Conservation (phyloP, 2,797 vertebrate genomes). For the Argyrosomus regius region DNA sequence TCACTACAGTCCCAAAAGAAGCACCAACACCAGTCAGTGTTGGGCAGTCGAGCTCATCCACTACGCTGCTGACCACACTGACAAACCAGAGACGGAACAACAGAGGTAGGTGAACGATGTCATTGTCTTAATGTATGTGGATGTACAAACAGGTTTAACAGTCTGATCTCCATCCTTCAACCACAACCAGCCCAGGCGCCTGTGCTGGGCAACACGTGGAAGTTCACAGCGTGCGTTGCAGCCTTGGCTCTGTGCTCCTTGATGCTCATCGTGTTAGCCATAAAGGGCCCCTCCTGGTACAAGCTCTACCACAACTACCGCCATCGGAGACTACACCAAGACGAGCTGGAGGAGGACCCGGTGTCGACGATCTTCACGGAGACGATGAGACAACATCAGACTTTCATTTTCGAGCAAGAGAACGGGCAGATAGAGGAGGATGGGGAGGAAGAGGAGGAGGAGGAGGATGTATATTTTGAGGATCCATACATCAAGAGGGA, state of each 20-base stretch:
- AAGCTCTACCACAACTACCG: constrained; percentile 89
- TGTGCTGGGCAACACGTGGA: constrained; percentile 89
- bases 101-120: constrained; percentile 35
- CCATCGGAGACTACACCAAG: constrained; percentile 83
- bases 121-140: background rate
- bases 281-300: constrained; percentile 92
- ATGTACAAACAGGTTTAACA: background rate
- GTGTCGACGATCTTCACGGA: constrained; percentile 72
- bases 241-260: constrained; percentile 83
- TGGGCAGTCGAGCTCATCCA: background rate
- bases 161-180: background rate
- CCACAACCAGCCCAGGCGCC: constrained; percentile 40
- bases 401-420: constrained; percentile 79
- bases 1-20: background rate
- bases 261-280: constrained; percentile 85
- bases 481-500: constrained; percentile 90
- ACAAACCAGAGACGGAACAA: constrained; percentile 5
- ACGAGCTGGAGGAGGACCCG: constrained; percentile 73
- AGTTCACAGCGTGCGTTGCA: constrained; percentile 87
- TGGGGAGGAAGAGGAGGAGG: constrained; percentile 66
- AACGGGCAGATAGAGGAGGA: constrained; percentile 73
- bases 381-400: constrained; percentile 70
- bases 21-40: background rate
- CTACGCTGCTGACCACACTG: background rate
- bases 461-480: constrained; percentile 92